phyloP scores from a whole-genome alignment of 2,888 invertebrate species.

The Epistrophe eligans region DNA sequence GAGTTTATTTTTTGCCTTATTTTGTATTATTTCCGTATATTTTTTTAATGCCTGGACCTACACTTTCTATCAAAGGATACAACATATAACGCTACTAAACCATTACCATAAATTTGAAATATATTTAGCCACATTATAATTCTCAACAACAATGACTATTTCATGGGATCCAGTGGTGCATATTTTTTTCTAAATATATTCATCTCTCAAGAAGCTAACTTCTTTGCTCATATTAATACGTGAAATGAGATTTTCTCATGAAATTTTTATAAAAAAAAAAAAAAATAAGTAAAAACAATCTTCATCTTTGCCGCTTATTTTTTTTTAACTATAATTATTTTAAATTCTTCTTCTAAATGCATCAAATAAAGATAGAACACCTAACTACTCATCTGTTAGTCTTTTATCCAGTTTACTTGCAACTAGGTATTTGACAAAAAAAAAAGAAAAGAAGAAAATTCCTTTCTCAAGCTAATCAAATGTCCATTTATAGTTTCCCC shows the following conservation, averaged over 20 bases:
- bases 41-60: no score
- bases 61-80: no score
- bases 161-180: no score
- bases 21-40: no score
- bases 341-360: conserved; percentile 4
- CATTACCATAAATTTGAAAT: no score
- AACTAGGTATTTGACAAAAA: neutral
- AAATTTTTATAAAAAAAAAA: neutral
- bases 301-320: neutral
- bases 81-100: no score
- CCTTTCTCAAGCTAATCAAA: conserved; percentile 33
- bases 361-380: neutral
- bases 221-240: neutral
- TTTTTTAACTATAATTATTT: neutral
- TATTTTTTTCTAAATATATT: no score
- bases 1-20: no score
- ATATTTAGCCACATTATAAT: no score
- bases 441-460: neutral
- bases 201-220: neutral
- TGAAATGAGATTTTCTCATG: neutral
- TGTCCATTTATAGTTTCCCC: conserved; percentile 25
- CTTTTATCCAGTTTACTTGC: neutral
- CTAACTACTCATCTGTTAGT: neutral
- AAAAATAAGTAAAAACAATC: neutral
- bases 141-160: no score